phyloP scores from a whole-genome alignment of 2,888 invertebrate genomes.

The Xylota sylvarum region DNA sequence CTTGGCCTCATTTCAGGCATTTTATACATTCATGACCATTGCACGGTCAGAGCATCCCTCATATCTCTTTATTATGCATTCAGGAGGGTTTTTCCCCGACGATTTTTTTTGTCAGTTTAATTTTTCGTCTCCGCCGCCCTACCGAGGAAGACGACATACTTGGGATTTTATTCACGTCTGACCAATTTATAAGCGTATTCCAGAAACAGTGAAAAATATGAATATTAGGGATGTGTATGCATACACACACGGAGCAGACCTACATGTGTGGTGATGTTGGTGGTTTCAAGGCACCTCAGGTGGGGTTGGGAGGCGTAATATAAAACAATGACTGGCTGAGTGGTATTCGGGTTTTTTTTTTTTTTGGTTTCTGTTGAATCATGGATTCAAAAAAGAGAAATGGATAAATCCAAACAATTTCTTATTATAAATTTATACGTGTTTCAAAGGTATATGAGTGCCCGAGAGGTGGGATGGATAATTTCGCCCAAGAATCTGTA shows the following conservation, averaged over 20 bases:
- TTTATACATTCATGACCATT: slow-evolving; percentile 78
- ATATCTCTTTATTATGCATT: slow-evolving; percentile 76
- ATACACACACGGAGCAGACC: slow-evolving; percentile 35
- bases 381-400: slow-evolving; percentile 14
- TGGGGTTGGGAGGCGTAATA: background rate
- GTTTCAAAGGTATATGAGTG: background rate
- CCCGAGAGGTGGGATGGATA: background rate
- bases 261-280: slow-evolving; percentile 18
- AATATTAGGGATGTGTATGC: slow-evolving; percentile 64
- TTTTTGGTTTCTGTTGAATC: slow-evolving; percentile 19
- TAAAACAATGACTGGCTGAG: slow-evolving; percentile 55
- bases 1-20: slow-evolving; percentile 80
- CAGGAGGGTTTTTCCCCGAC: slow-evolving; percentile 51
- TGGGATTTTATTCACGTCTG: slow-evolving; percentile 83
- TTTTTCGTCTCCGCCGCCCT: slow-evolving; percentile 11
- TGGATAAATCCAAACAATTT: slow-evolving; percentile 23
- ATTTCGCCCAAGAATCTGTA: background rate
- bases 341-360: slow-evolving; percentile 26
- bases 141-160: slow-evolving; percentile 67
- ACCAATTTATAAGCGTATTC: slow-evolving; percentile 84
- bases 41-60: slow-evolving; percentile 76
- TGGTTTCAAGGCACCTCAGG: slow-evolving; percentile 12
- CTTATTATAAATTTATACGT: slow-evolving; percentile 1
- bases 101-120: slow-evolving; percentile 41
- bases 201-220: slow-evolving; percentile 70